Evolutionary conservation across 2,888 invertebrate species (phyloP).

Genomic region (Cynaeus angustus): DNA sequence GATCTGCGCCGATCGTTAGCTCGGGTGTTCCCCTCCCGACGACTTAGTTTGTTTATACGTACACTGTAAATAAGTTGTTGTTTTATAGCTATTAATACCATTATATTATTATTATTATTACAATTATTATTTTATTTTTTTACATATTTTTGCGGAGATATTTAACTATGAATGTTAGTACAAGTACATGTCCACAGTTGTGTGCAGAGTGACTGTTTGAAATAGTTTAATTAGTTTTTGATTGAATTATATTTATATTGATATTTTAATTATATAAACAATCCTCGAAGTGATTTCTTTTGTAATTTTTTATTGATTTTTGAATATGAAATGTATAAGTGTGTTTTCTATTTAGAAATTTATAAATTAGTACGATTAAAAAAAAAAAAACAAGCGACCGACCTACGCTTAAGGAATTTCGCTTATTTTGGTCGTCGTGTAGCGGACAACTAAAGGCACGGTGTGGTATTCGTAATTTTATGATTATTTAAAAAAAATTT

Average conservation of each 20-base stretch:
- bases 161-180: conserved; percentile 73
- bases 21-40: conserved; percentile 55
- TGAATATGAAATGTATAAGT: conserved; percentile 71
- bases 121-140: conserved; percentile 72
- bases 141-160: conserved; percentile 73
- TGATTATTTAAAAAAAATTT: conserved; percentile 50
- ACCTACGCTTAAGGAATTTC: conserved; percentile 66
- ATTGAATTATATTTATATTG: conserved; percentile 71
- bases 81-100: conserved; percentile 72
- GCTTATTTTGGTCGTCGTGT: conserved; percentile 63
- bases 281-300: conserved; percentile 68
- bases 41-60: conserved; percentile 70
- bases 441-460: conserved; percentile 58
- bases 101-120: conserved; percentile 69
- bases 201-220: conserved; percentile 71
- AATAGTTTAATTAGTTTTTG: conserved; percentile 71
- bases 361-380: conserved; percentile 69
- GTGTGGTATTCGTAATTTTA: conserved; percentile 57
- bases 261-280: conserved; percentile 70
- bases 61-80: conserved; percentile 72
- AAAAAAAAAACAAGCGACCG: conserved; percentile 59
- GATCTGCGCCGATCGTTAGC: conserved; percentile 62
- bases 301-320: conserved; percentile 70
- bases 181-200: conserved; percentile 70
- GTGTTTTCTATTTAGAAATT: conserved; percentile 72